A percentile compares a stretch with the other conserved stretches of the same genome.
Conservation (phyloP, 2,797 vertebrate species). For the Pygocentrus nattereri region DNA sequence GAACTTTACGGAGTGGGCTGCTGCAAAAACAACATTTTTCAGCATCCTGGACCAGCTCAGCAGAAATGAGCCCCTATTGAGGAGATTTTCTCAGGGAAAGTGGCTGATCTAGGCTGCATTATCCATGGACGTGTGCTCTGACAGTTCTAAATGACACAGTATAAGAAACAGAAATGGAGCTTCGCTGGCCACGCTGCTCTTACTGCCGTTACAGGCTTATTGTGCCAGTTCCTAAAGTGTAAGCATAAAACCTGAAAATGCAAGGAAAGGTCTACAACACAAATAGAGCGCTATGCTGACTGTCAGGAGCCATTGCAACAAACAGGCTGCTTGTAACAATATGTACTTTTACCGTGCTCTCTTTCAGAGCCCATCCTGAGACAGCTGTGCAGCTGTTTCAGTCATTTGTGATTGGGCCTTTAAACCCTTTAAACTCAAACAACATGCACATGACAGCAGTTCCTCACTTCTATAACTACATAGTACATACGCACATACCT, state of each 20-base stretch:
- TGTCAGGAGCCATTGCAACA: constrained; percentile 23
- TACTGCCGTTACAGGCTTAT: constrained; percentile 1
- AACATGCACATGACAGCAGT: neutral
- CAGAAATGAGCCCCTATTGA: constrained; percentile 43
- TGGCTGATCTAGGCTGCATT: constrained; percentile 50
- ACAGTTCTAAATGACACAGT: constrained; percentile 43
- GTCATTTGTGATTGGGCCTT: neutral
- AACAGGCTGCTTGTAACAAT: constrained; percentile 13
- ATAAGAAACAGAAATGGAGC: constrained; percentile 29
- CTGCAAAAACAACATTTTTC: constrained; percentile 47
- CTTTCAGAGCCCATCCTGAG: neutral
- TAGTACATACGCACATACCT: neutral
- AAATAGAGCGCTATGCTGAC: constrained; percentile 20
- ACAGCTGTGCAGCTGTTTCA: neutral
- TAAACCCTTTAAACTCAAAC: neutral
- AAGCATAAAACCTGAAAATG: constrained; percentile 41
- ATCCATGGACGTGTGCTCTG: constrained; percentile 23
- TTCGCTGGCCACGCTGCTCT: neutral
- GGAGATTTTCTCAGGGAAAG: constrained; percentile 47
- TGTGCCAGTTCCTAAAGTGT: constrained; percentile 40
- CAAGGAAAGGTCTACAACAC: constrained; percentile 22
- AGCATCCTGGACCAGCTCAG: constrained; percentile 45
- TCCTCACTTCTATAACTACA: neutral
- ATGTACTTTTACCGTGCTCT: constrained; percentile 2
- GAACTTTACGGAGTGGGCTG: constrained; percentile 44